These are phyloP conservation scores for Calonectris borealis DNA, from an alignment of 2,113 vertebrate genomes.

Conservation along the genomic window DNA sequence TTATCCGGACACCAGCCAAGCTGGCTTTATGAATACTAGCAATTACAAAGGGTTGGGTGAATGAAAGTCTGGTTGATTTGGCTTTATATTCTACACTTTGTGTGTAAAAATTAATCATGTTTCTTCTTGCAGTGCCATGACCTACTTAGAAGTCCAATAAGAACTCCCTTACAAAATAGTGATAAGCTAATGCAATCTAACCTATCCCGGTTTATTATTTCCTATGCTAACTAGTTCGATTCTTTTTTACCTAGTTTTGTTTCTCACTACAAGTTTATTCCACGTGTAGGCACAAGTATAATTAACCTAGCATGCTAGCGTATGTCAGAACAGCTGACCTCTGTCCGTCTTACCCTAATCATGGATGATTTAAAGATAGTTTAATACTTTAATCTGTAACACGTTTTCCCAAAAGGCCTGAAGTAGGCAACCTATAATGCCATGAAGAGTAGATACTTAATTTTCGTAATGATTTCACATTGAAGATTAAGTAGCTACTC, in stretches of 20 bases:
- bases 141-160: not conserved
- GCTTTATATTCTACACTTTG: not conserved
- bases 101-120: not conserved
- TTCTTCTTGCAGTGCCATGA: not conserved
- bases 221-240: not conserved
- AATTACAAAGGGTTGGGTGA: not conserved
- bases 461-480: not conserved
- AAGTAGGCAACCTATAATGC: not conserved
- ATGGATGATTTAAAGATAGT: not conserved
- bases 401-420: not conserved
- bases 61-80: not conserved
- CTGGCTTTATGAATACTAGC: not conserved
- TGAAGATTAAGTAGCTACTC: slow-evolving; percentile 2
- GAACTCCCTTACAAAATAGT: not conserved
- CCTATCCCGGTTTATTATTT: not conserved
- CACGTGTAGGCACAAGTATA: not conserved
- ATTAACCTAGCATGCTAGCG: not conserved
- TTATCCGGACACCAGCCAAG: not conserved
- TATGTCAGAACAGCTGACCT: slow-evolving; percentile 1
- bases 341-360: not conserved
- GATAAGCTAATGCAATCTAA: not conserved
- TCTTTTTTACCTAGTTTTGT: not conserved
- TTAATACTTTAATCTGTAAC: slow-evolving; percentile 42
- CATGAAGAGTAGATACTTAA: not conserved
- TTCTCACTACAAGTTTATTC: not conserved